A percentile compares a stretch with the other conserved stretches of the same genome.
Evolutionary conservation across 2,113 vertebrate genomes (phyloP).

Genomic region (Cyphomyrus plagiostoma): DNA sequence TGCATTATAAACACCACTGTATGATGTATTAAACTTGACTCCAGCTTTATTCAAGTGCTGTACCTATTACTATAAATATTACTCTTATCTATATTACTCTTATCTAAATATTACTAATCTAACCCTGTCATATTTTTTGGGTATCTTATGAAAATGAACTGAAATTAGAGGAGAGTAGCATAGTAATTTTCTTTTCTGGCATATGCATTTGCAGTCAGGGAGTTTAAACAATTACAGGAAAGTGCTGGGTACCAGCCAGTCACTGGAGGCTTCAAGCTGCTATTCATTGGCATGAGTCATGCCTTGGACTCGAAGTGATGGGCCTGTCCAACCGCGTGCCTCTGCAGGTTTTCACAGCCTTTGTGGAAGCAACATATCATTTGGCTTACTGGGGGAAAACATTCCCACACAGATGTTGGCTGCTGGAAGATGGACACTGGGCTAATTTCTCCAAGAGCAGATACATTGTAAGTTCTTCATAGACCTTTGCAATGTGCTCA

Average conservation of each 20-base stretch:
- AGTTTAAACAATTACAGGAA: constrained; percentile 1
- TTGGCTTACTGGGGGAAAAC: neutral
- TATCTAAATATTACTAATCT: no score
- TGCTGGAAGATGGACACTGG: neutral
- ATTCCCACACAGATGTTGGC: neutral
- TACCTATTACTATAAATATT: neutral
- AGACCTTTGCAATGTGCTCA: neutral
- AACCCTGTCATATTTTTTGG: constrained; percentile 35
- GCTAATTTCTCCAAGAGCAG: neutral
- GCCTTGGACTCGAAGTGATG: neutral
- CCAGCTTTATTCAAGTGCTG: neutral
- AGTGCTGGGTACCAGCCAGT: constrained; percentile 68
- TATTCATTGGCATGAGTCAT: constrained; percentile 59
- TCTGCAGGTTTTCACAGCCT: neutral
- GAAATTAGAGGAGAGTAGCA: neutral
- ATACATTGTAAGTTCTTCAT: neutral
- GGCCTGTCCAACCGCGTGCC: neutral
- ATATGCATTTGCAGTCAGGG: neutral
- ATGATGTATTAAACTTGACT: neutral
- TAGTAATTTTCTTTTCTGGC: neutral
- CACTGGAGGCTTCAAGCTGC: constrained; percentile 72
- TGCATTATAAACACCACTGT: neutral
- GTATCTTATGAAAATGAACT: constrained; percentile 28
- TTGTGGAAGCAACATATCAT: neutral
- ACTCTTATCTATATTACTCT: no score